Evolutionary conservation across 2,113 vertebrate species (phyloP), one percentile per base, ranked within the genome.

Genomic region (Columba janthina): DNA sequence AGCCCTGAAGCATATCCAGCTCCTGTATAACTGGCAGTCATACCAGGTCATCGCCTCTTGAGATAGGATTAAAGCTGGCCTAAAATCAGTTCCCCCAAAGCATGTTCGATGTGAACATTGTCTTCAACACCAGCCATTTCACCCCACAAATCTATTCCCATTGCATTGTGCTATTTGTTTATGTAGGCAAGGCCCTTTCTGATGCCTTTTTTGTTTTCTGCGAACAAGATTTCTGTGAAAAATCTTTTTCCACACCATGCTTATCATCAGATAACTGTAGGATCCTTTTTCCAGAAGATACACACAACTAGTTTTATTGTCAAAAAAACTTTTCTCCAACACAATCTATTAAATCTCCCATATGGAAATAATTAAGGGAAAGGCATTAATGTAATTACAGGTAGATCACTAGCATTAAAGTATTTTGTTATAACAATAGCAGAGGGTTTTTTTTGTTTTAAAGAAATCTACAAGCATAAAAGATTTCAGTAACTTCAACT

Each of bases 401-500:
- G 15, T 31, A 66, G 15, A 62, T 42, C n/a, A 72, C 15, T 29
- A 83, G 36, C 17, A 58, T 16, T 78, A 19, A 74, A 72, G 10
- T 22, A 5, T 67, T 66, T 61, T 29, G 62, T 54, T 31, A 24
- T 34, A 95, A 85, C 19, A 85, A 16, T 3, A 85, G 50, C 25
- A 73, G 9, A 3, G 15, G 1, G 0, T 5, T 26, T 44, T n/a
- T 5, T 10, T 50, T 54, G 21, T 48, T 69, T 53, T 50, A 51
- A 81, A 90, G 14, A 57, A 42, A 61, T 53, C 46, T 10, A 53
- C 46, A 38, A 44, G 6, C 24, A 61, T 14, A 14, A 26, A 90
- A 40, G 15, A 56, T 36, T 79, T 67, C 65, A 69, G 10, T 62
- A 96, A 89, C 14, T 54, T 36, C 34, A 64, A 2, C 21, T 29